A percentile compares a stretch with the other conserved stretches of the same genome.
Conservation (phyloP, 1,140 invertebrate species). For the Calycopis cecrops region DNA sequence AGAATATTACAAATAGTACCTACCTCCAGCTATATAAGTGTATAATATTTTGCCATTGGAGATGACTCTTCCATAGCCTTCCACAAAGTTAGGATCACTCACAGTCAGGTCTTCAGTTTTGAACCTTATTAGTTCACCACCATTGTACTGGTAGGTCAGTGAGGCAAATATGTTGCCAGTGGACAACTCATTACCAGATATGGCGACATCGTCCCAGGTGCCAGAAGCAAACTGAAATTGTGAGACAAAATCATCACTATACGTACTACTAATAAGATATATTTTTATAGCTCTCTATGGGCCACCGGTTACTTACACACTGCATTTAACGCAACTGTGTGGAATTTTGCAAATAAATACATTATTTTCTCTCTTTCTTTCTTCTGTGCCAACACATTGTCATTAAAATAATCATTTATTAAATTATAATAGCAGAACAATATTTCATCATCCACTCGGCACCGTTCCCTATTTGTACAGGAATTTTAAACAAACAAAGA, state of each 20-base stretch:
- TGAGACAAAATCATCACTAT: background rate
- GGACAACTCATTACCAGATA: background rate
- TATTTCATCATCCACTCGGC: too few relatives aligned
- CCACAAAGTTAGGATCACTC: background rate
- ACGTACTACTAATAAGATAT: too few relatives aligned
- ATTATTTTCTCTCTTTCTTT: too few relatives aligned
- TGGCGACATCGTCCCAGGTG: background rate
- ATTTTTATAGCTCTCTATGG: too few relatives aligned
- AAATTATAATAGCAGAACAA: too few relatives aligned
- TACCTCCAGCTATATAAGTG: slow-evolving; percentile 2
- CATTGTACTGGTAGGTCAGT: background rate
- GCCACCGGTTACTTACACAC: too few relatives aligned
- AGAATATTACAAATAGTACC: background rate
- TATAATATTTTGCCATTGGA: background rate
- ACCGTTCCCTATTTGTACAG: too few relatives aligned
- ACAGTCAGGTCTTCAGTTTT: background rate
- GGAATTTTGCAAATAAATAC: too few relatives aligned
- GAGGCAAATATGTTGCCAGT: background rate
- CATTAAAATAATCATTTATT: too few relatives aligned
- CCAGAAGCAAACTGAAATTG: background rate
- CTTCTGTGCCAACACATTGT: too few relatives aligned
- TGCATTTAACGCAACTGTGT: too few relatives aligned
- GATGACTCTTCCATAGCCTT: background rate
- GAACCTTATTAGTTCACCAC: background rate
- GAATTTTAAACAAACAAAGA: too few relatives aligned